These are phyloP conservation scores for Chlamydotis undulata DNA, from an alignment of 2,113 vertebrate species.

Conservation along the genomic window DNA sequence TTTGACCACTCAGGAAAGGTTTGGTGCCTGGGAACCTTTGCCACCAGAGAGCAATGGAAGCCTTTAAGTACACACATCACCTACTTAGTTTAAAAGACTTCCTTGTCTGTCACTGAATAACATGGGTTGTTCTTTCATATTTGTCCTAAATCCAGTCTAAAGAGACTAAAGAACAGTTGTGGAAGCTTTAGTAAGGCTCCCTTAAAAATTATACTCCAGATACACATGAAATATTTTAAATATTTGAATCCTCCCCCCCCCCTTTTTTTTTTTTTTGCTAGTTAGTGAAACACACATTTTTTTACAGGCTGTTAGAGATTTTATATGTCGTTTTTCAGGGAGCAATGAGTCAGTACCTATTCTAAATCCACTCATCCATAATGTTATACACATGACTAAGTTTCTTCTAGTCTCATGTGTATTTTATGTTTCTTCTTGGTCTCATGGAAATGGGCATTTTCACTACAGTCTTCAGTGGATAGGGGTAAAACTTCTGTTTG, in stretches of 20 bases:
- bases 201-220: neutral
- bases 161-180: conserved; percentile 2
- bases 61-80: conserved; percentile 2
- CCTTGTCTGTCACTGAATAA: conserved; percentile 44
- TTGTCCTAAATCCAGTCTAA: conserved; percentile 18
- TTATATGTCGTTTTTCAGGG: neutral
- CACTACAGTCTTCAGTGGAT: neutral
- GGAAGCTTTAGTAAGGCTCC: neutral
- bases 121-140: conserved; percentile 12
- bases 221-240: neutral
- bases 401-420: neutral
- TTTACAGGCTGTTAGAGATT: neutral
- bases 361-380: neutral
- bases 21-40: conserved; percentile 13
- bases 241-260: neutral
- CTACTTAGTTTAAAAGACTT: conserved; percentile 24
- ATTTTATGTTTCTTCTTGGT: neutral
- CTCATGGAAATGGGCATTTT: neutral
- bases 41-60: conserved; percentile 19
- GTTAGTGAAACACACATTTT: neutral
- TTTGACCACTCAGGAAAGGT: conserved; percentile 4
- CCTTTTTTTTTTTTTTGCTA: neutral
- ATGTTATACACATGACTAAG: neutral
- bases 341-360: neutral
- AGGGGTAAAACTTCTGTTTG: neutral